phyloP scores from a whole-genome alignment of 2,888 invertebrate genomes.

The Acanthosepion lycidas region DNA sequence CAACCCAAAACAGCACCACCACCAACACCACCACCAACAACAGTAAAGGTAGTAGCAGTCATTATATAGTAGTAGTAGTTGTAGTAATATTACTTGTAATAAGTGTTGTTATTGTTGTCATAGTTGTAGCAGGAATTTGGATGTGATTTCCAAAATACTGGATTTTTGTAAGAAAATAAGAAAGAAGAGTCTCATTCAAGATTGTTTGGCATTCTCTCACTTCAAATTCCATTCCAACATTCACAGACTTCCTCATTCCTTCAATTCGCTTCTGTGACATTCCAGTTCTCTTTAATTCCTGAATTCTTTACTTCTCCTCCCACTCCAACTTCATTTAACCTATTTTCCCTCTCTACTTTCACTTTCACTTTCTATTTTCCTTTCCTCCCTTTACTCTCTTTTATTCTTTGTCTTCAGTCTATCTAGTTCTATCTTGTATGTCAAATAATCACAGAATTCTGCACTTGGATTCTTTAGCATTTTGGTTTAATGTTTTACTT shows the following conservation, averaged over 20 bases:
- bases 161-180: background rate
- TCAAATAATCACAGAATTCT: background rate
- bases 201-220: conserved; percentile 20
- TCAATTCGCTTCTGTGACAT: background rate
- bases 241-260: conserved; percentile 6
- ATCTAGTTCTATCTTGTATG: background rate
- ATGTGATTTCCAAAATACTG: background rate
- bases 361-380: background rate
- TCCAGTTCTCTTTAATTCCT: too few relatives aligned
- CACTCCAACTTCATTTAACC: background rate
- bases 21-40: background rate
- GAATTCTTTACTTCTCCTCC: background rate
- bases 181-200: background rate
- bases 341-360: background rate
- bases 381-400: background rate
- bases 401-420: too few relatives aligned
- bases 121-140: background rate
- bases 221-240: background rate
- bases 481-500: background rate
- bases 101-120: conserved; percentile 7
- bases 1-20: background rate
- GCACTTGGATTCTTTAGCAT: background rate
- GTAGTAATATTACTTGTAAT: background rate
- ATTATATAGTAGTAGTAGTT: background rate
- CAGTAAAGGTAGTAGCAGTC: conserved; percentile 22